A percentile compares a stretch with the other conserved stretches of the same genome.
Conservation (phyloP, 2,113 vertebrate species). For the Gila orcuttii region DNA sequence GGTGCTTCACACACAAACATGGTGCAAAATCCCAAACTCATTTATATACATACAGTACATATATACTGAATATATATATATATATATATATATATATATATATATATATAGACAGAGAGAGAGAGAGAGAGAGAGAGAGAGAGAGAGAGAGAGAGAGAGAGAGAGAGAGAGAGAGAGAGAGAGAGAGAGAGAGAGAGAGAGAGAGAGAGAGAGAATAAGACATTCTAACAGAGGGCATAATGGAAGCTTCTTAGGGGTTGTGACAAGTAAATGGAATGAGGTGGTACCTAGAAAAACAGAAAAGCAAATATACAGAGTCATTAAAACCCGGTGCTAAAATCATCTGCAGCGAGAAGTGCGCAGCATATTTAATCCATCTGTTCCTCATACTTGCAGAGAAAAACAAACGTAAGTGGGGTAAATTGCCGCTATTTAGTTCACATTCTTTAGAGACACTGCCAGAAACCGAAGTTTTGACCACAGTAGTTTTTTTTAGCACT, state of each 20-base stretch:
- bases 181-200: no score
- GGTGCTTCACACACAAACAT: background rate
- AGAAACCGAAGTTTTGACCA: constrained; percentile 26
- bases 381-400: background rate
- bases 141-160: no score
- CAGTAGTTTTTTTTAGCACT: background rate
- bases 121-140: no score
- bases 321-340: background rate
- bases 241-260: background rate
- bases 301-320: background rate
- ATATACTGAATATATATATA: no score
- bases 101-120: no score
- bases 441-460: constrained; percentile 33
- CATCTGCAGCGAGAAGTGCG: background rate
- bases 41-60: no score
- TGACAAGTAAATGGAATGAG: background rate
- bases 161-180: no score
- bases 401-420: background rate
- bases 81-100: no score
- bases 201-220: background rate
- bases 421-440: constrained; percentile 7
- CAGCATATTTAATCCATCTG: constrained; percentile 28
- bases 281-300: background rate
- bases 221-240: background rate
- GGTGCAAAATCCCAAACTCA: background rate